Evolutionary conservation across 2,113 vertebrate genomes (phyloP).

Genomic region (Takifugu flavidus): DNA sequence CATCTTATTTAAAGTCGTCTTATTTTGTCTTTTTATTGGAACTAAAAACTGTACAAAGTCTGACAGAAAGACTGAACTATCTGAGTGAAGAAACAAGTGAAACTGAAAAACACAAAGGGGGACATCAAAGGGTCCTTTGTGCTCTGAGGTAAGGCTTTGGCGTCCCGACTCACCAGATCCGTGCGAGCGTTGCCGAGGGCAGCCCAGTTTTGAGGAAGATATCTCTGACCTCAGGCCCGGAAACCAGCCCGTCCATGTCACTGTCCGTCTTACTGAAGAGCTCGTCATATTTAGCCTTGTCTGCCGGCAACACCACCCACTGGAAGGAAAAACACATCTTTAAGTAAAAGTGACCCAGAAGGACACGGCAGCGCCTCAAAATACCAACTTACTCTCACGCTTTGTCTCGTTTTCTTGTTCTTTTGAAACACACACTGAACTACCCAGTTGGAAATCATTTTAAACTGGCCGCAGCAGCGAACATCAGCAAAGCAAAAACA

Average conservation of each 20-base stretch:
- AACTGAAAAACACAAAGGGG: background rate
- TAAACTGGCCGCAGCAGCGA: conserved; percentile 4
- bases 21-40: too few species aligned
- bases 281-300: conserved; percentile 94
- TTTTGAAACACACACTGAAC: conserved; percentile 62
- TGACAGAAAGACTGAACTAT: background rate
- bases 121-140: background rate
- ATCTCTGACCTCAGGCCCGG: conserved; percentile 91
- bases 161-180: conserved; percentile 84
- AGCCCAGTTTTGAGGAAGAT: conserved; percentile 95
- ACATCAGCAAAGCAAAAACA: conserved; percentile 5
- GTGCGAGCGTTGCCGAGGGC: conserved; percentile 87
- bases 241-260: conserved; percentile 96
- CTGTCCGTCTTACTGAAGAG: conserved; percentile 91
- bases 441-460: conserved; percentile 63
- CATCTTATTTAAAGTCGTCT: too few species aligned
- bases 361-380: background rate
- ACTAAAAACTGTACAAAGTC: background rate
- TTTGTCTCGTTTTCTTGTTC: conserved; percentile 29
- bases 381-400: conserved; percentile 20
- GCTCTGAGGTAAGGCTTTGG: background rate
- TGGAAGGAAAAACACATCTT: conserved; percentile 40
- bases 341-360: background rate
- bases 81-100: background rate
- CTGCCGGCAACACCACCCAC: conserved; percentile 91